phyloP scores from a whole-genome alignment of 2,113 vertebrate species.

The Trematomus loennbergii region DNA sequence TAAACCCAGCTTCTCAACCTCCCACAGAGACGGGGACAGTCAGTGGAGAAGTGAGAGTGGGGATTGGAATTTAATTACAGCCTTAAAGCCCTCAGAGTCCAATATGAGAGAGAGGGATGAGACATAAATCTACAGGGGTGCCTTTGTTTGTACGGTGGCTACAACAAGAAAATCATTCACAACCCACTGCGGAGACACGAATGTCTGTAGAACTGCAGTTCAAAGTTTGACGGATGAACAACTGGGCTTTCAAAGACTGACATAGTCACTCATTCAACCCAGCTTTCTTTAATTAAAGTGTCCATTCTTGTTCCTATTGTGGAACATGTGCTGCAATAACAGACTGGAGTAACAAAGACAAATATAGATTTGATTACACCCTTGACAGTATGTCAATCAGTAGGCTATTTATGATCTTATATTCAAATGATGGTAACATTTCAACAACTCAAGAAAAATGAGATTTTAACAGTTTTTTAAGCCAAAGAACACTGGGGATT shows the following conservation, averaged over 20 bases:
- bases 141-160: slow-evolving; percentile 82
- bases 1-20: slow-evolving; percentile 82
- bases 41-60: slow-evolving; percentile 78
- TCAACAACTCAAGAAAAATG: slow-evolving; percentile 54
- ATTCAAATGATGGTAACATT: slow-evolving; percentile 45
- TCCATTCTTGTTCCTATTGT: slow-evolving; percentile 53
- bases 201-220: slow-evolving; percentile 60
- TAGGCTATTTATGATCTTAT: slow-evolving; percentile 30
- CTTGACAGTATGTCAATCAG: slow-evolving; percentile 17
- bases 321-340: slow-evolving; percentile 62
- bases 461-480: slow-evolving; percentile 45
- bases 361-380: slow-evolving; percentile 67
- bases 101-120: slow-evolving; percentile 84
- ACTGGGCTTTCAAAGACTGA: slow-evolving; percentile 63
- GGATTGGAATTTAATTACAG: slow-evolving; percentile 85
- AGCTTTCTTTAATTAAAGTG: slow-evolving; percentile 79
- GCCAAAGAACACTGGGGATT: slow-evolving; percentile 29
- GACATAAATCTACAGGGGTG: slow-evolving; percentile 80
- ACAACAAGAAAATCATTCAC: slow-evolving; percentile 79
- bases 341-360: slow-evolving; percentile 58
- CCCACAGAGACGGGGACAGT: slow-evolving; percentile 82
- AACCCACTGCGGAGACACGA: slow-evolving; percentile 72
- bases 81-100: slow-evolving; percentile 81
- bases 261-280: slow-evolving; percentile 59
- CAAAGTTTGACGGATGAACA: slow-evolving; percentile 75